A percentile compares a stretch with the other conserved stretches of the same genome.
phyloP scores from a whole-genome alignment of 2,888 invertebrate genomes.

The Caenorhabditis auriculariae region DNA sequence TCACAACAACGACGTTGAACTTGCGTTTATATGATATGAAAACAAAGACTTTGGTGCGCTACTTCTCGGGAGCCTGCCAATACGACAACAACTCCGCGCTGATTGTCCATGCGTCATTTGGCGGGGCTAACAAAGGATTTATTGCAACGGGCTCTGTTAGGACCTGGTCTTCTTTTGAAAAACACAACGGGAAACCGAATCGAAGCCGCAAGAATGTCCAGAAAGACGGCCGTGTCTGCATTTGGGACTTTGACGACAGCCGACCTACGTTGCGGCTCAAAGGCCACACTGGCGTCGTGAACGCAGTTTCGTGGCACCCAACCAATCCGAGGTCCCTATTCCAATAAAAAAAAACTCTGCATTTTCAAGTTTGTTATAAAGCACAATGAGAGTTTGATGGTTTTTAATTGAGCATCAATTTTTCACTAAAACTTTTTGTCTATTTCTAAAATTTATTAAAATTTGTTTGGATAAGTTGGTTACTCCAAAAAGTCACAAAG shows the following conservation, averaged over 20 bases:
- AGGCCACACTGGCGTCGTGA: constrained; percentile 19
- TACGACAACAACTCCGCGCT: constrained; percentile 6
- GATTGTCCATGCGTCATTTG: constrained; percentile 21
- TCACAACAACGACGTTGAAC: constrained; percentile 18
- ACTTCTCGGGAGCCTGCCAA: constrained; percentile 22
- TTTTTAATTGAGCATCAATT: too few species aligned
- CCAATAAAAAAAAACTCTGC: too few species aligned
- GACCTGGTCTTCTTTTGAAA: background rate
- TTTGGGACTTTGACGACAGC: constrained; percentile 29
- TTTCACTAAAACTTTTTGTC: too few species aligned
- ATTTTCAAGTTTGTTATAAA: too few species aligned
- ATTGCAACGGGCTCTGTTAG: constrained; percentile 29
- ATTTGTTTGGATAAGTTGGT: too few species aligned
- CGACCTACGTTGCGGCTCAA: constrained; percentile 15
- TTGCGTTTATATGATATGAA: constrained; percentile 29
- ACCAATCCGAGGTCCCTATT: constrained; percentile 21
- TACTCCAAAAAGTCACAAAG: too few species aligned
- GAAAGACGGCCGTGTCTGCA: constrained; percentile 12
- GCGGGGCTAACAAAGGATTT: constrained; percentile 23
- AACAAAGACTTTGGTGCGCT: constrained; percentile 16
- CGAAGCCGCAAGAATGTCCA: background rate
- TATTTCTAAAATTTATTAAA: too few species aligned
- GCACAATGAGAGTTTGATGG: too few species aligned
- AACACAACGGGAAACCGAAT: background rate
- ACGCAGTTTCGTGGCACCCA: constrained; percentile 33